Percentiles rank a stretch among this genome's conserved stretches.
These are phyloP conservation scores for Cheilosia vulpina DNA, from an alignment of 2,888 invertebrate genomes.

Conservation along the genomic window DNA sequence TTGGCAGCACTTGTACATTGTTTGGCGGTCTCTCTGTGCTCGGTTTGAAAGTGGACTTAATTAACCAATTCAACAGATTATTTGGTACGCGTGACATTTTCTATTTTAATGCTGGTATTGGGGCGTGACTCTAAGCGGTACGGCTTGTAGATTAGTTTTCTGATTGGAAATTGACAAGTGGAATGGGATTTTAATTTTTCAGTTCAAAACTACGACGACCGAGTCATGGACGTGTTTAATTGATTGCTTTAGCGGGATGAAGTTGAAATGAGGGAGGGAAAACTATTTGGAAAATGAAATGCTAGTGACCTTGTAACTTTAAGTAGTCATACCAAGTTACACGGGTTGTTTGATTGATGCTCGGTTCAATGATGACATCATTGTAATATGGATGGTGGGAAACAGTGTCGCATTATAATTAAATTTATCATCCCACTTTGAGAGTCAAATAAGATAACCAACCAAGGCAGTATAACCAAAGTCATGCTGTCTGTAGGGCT, in stretches of 20 bases:
- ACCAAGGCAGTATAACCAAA: too few relatives aligned
- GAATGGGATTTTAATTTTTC: slow-evolving; percentile 18
- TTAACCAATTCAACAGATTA: slow-evolving; percentile 48
- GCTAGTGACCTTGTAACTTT: slow-evolving; percentile 21
- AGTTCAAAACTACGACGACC: not conserved
- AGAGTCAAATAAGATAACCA: too few relatives aligned
- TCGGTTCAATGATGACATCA: slow-evolving; percentile 2
- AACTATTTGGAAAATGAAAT: slow-evolving; percentile 15
- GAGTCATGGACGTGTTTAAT: slow-evolving; percentile 13
- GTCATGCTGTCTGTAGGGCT: too few relatives aligned
- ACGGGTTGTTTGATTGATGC: not conserved
- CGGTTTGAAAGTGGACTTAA: slow-evolving; percentile 30
- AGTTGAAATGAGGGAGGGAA: not conserved
- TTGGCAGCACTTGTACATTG: slow-evolving; percentile 27
- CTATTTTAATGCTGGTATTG: slow-evolving; percentile 38
- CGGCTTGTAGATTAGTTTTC: slow-evolving; percentile 26
- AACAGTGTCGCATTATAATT: not conserved
- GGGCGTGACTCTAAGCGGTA: slow-evolving; percentile 21
- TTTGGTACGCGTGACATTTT: slow-evolving; percentile 56
- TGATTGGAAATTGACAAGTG: slow-evolving; percentile 43
- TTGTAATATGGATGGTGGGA: not conserved
- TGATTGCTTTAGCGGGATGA: slow-evolving; percentile 3
- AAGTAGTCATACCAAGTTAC: not conserved
- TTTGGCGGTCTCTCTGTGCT: not conserved
- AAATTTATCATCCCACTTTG: not conserved